These are phyloP conservation scores for Sminthopsis crassicaudata DNA, from an alignment of 2,113 vertebrate species.

Conservation along the genomic window DNA sequence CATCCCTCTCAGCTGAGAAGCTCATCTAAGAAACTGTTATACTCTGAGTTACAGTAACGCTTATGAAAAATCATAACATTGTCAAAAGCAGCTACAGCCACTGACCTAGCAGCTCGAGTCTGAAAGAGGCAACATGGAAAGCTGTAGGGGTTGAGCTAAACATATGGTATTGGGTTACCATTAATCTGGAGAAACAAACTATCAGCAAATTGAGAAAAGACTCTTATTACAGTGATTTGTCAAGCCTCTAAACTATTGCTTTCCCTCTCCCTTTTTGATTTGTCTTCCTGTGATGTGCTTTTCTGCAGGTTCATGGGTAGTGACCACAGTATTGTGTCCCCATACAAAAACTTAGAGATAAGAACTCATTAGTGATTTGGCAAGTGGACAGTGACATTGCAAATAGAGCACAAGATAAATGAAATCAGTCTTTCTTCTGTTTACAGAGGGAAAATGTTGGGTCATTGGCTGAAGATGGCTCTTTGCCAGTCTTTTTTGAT, in stretches of 20 bases:
- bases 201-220: conserved; percentile 67
- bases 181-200: conserved; percentile 57
- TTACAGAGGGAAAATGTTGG: background rate
- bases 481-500: background rate
- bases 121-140: background rate
- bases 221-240: conserved; percentile 64
- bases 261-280: conserved; percentile 71
- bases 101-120: conserved; percentile 13
- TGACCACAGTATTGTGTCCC: background rate
- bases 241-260: conserved; percentile 72
- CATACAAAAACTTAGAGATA: conserved; percentile 48
- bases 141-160: conserved; percentile 18
- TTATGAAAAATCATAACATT: conserved; percentile 65
- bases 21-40: conserved; percentile 62
- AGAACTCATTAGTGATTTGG: background rate
- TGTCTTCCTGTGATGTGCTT: conserved; percentile 71
- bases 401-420: background rate
- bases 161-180: conserved; percentile 49
- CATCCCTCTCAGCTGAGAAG: conserved; percentile 49
- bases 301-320: conserved; percentile 53
- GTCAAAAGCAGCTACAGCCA: conserved; percentile 51
- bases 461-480: conserved; percentile 3
- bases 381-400: conserved; percentile 21
- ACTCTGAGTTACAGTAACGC: conserved; percentile 63
- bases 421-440: background rate